phyloP scores from a whole-genome alignment of 2,113 vertebrate species.

The Psittacus erithacus region DNA sequence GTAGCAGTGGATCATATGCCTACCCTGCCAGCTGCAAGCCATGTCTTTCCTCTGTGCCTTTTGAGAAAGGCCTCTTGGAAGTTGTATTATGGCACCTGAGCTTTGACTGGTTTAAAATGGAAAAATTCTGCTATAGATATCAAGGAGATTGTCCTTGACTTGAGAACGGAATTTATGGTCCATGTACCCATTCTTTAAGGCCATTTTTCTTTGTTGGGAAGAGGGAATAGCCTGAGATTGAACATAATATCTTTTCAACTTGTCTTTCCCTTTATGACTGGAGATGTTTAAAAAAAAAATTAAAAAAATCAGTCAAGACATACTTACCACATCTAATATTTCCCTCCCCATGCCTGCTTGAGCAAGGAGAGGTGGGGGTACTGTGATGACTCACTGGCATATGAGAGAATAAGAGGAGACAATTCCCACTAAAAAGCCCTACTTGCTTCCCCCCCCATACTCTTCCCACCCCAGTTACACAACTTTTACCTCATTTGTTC shows the following conservation, averaged over 20 bases:
- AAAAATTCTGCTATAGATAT: not conserved
- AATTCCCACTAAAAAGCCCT: not conserved
- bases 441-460: not conserved
- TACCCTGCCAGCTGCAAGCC: not conserved
- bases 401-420: not conserved
- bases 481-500: not conserved
- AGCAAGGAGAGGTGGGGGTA: not conserved
- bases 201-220: not conserved
- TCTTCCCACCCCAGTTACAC: not conserved
- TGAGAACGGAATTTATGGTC: not conserved
- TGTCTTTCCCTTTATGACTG: not conserved
- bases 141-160: not conserved
- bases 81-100: not conserved
- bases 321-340: not conserved
- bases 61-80: not conserved
- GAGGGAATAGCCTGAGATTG: not conserved
- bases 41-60: not conserved
- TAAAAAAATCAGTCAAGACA: not conserved
- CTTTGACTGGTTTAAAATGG: not conserved
- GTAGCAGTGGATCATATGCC: not conserved
- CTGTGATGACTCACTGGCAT: not conserved
- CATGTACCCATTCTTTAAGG: not conserved
- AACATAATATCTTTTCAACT: not conserved
- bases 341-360: not conserved
- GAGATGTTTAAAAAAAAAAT: not conserved